Evolutionary conservation across 2,797 vertebrate genomes (phyloP), one percentile per base, ranked within the genome.

Genomic region (Pipistrellus kuhlii): DNA sequence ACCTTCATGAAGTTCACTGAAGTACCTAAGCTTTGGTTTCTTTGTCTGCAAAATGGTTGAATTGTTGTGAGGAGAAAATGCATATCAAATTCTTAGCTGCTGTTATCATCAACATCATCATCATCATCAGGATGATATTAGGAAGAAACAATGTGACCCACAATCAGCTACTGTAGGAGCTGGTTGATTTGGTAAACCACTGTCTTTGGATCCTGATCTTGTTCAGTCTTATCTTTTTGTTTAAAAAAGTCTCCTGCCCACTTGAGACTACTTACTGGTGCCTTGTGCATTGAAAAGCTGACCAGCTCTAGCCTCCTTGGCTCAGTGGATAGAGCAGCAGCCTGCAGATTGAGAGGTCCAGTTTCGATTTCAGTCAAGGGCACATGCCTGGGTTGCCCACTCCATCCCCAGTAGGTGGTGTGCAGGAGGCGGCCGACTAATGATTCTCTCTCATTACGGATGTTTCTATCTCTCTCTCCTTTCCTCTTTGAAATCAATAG

Each of bases 31-130:
- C 44, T 25, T 81, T 21, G 44, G 9, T 75, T 87, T 87, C 51
- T 69, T 78, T 90, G 48, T 91, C 25, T 88, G 32, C 69, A 81
- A 92, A 90, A 83, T 92, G 82, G 48, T 59, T 35, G 18, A 17
- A 27, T 84, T 66, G 25, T 38, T 77, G 66, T 59, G 82, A 77
- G 21, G 53, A 86, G 32, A 51, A 90, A 77, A 78, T 44, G 57
- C 27, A 25, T 17, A 35, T 21, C 41, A 87, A 73, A 30, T 59
- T 88, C 25, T 71, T 77, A 76, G 59, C 59, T 20, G 9, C 25
- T 32, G 20, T 55, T 13, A 8, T 55, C 12, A 30, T 72, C 11
- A 30, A 55, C 11, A n/a, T 73, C 21, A 35, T 68, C 15, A 44
- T 51, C 83, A 30, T 81, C 72, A 90, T 69, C 6, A 51, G 35